phyloP scores from a whole-genome alignment of 1,140 invertebrate genomes.

The Planococcus citri region DNA sequence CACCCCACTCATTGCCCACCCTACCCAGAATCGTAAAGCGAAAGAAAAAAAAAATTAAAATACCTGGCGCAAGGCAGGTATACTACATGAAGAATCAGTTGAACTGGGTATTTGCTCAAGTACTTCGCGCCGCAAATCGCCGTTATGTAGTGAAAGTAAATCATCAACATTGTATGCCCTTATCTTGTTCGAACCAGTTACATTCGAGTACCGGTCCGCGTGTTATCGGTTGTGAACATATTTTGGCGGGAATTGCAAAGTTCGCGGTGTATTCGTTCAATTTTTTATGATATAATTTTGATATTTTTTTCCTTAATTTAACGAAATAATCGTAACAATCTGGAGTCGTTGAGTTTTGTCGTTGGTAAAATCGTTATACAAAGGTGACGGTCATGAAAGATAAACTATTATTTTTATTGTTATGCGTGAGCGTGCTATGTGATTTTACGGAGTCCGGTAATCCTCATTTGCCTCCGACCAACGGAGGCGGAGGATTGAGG shows the following conservation, averaged over 20 bases:
- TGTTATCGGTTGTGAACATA: not conserved
- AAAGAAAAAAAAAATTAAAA: constrained; percentile 10
- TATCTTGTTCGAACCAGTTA: constrained; percentile 16
- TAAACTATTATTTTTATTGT: not conserved
- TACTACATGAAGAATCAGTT: not conserved
- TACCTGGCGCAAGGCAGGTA: not conserved
- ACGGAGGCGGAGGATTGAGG: not conserved
- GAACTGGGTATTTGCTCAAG: constrained; percentile 15
- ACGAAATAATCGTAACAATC: not conserved
- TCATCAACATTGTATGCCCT: constrained; percentile 11
- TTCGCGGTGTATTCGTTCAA: not conserved
- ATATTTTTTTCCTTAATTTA: not conserved
- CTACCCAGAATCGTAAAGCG: not conserved
- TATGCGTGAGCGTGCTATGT: constrained; percentile 5
- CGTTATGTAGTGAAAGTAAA: constrained; percentile 17
- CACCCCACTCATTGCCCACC: not conserved
- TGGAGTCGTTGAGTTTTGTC: constrained; percentile 1
- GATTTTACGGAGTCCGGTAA: not conserved
- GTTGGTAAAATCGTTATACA: not conserved
- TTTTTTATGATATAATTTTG: not conserved
- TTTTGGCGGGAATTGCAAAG: not conserved
- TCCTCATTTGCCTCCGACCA: not conserved
- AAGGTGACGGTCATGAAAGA: constrained; percentile 7
- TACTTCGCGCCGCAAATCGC: constrained; percentile 15
- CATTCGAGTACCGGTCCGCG: not conserved